These are phyloP conservation scores for Napeogenes sylphis DNA, from an alignment of 2,888 invertebrate species.

Conservation along the genomic window DNA sequence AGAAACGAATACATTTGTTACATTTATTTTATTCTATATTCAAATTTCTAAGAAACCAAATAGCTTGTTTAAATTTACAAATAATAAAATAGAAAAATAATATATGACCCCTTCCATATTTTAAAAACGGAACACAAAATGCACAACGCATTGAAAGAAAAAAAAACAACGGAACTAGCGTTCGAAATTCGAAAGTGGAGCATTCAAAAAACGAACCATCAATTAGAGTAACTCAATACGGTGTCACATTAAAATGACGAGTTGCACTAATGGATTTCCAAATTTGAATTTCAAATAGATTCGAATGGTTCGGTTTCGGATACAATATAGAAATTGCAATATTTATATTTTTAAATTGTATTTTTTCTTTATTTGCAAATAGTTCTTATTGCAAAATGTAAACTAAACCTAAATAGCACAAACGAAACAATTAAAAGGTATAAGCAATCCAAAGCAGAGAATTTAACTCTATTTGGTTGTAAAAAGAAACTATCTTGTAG, in stretches of 20 bases:
- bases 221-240: slow-evolving; percentile 77
- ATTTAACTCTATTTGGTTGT: slow-evolving; percentile 28
- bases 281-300: slow-evolving; percentile 74
- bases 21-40: no score
- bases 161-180: slow-evolving; percentile 46
- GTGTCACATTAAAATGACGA: slow-evolving; percentile 77
- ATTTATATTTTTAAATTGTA: slow-evolving; percentile 9
- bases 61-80: no score
- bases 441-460: slow-evolving; percentile 29
- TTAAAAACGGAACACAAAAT: slow-evolving; percentile 16
- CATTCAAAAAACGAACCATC: slow-evolving; percentile 60
- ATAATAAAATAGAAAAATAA: background rate
- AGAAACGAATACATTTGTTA: no score
- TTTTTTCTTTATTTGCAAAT: background rate
- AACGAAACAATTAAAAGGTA: slow-evolving; percentile 1
- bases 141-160: slow-evolving; percentile 34
- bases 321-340: slow-evolving; percentile 28
- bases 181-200: slow-evolving; percentile 58
- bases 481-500: slow-evolving; percentile 29
- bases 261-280: slow-evolving; percentile 74
- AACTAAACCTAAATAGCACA: background rate
- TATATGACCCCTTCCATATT: slow-evolving; percentile 11
- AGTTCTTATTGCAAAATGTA: no score
- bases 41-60: no score
- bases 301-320: slow-evolving; percentile 60